Evolutionary conservation across 1,140 invertebrate species (phyloP), one percentile per base, ranked within the genome.

Genomic region (Triops cancriformis): DNA sequence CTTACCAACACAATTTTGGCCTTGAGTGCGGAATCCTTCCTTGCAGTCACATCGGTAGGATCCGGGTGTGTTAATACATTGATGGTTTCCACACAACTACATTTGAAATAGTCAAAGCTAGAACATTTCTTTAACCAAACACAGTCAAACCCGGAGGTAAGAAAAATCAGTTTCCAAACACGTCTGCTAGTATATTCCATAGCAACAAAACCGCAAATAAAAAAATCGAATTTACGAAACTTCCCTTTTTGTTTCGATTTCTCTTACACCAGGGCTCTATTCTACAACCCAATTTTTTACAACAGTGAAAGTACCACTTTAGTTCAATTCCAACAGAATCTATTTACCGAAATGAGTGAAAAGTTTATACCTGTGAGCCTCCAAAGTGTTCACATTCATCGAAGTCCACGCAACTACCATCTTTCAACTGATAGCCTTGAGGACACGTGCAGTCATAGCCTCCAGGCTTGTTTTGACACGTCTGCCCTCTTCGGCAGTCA

Each of bases 401-500:
- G 14, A 91, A 84, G 82, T 92, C 91, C 31, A 87, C 82, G 79
- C 89, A 90, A 9, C 87, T 85, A 77, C 84, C 88, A 82, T 79
- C 73, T 3, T 83, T 82, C 3, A 85, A 73, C 27, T 86, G 85
- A 82, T 90, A 88, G 7, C 93, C 94, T 0, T 83, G 79, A 0
- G 91, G 91, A 82, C 94, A 95, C 43, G 88, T 85, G 81, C 93
- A 95, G 0, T 89, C 85, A 81, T 93, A 94, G 2, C 91, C 91
- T 14, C 93, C 93, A 2, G 85, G 86, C 5, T 89, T 86, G 83
- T 95, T 95, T 73, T 89, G 88, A 81, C 94, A 95, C 1, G 87
- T 86, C 83, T 94, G 92, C n/a, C 88, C 86, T 0, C 86, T 83
- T 0, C 86, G 86, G 81, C 93, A 95, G 73, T 82, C 81, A 51